These are phyloP conservation scores for Dendrolimus kikuchii DNA, from an alignment of 1,140 invertebrate species.

Conservation along the genomic window DNA sequence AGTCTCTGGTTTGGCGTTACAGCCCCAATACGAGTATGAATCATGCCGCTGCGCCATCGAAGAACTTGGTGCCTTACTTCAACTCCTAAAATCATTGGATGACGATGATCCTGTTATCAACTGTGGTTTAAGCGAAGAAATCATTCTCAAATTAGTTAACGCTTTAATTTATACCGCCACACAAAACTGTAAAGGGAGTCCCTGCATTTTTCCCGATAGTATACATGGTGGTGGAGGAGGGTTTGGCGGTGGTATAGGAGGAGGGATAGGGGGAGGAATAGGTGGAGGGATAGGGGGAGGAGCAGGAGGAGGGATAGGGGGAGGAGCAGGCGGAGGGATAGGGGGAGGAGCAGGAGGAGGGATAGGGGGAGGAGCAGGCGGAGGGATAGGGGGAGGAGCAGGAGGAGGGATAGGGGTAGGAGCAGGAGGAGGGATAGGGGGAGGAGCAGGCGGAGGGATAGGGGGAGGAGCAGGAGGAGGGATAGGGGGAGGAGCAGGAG, in stretches of 20 bases:
- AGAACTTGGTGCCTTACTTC: conserved; percentile 8
- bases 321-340: neutral
- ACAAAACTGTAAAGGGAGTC: conserved; percentile 5
- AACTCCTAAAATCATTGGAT: conserved; percentile 21
- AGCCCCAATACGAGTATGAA: neutral
- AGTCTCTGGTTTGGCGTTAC: neutral
- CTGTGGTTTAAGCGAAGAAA: conserved; percentile 24
- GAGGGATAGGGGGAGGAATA: conserved; percentile 1
- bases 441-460: conserved; percentile 6
- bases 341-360: conserved; percentile 6
- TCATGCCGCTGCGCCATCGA: conserved; percentile 12
- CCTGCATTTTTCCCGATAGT: neutral
- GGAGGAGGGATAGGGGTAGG: no score
- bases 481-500: conserved; percentile 2
- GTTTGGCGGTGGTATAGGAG: neutral
- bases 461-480: conserved; percentile 9
- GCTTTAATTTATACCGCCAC: conserved; percentile 39
- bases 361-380: conserved; percentile 7
- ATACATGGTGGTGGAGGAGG: conserved; percentile 4
- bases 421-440: no score
- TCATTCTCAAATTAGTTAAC: conserved; percentile 49
- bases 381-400: conserved; percentile 1
- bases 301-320: neutral
- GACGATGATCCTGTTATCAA: conserved; percentile 12
- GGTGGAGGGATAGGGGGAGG: neutral